A percentile compares a stretch with the other conserved stretches of the same genome.
Evolutionary conservation across 2,888 invertebrate genomes (phyloP).

Genomic region (Troides helena): DNA sequence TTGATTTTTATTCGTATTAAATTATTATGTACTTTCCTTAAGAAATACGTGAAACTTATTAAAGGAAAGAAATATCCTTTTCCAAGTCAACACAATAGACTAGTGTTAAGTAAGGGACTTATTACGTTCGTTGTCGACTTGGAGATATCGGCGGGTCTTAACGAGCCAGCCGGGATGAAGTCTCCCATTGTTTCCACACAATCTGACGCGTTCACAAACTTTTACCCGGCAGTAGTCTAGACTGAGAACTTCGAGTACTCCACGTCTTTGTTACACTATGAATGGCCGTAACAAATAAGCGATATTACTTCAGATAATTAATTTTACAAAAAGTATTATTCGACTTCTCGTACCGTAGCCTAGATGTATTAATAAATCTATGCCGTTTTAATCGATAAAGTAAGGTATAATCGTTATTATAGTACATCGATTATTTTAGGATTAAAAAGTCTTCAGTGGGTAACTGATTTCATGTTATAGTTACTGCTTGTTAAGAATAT

Average conservation of each 20-base stretch:
- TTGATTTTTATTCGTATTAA: too few species aligned
- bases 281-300: not conserved
- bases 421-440: too few species aligned
- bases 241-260: not conserved
- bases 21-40: too few species aligned
- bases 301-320: not conserved
- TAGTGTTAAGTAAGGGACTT: constrained; percentile 8
- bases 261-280: not conserved
- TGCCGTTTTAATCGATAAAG: too few species aligned
- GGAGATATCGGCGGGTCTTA: constrained; percentile 21
- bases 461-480: too few species aligned
- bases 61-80: too few species aligned
- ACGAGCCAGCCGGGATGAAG: constrained; percentile 11
- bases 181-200: constrained; percentile 11
- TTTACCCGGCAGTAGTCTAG: constrained; percentile 9
- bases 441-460: too few species aligned
- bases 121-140: constrained; percentile 11
- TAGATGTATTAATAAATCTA: too few species aligned
- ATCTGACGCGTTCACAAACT: constrained; percentile 11
- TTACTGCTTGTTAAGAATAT: too few species aligned
- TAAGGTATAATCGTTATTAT: too few species aligned
- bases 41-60: too few species aligned
- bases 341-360: not conserved
- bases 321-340: not conserved
- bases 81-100: constrained; percentile 1